Evolutionary conservation across 2,797 vertebrate species (phyloP).

Genomic region (Neomorphus geoffroyi): DNA sequence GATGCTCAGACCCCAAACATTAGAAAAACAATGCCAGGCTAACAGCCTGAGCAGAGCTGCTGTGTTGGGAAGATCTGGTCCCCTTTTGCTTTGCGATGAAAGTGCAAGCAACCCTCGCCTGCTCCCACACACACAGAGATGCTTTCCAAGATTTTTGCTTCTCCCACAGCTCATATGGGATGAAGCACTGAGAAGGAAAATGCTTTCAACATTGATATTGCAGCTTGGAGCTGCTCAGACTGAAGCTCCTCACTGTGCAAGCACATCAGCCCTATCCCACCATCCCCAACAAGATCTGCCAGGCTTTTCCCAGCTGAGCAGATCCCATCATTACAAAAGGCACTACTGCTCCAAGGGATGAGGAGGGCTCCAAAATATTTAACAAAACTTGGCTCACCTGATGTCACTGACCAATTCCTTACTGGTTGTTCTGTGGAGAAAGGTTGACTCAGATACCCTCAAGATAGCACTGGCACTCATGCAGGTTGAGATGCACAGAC

Average conservation of each 20-base stretch:
- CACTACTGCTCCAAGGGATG: not conserved
- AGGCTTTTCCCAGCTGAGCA: not conserved
- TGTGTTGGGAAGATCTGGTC: not conserved
- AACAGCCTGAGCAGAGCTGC: not conserved
- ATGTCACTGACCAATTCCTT: not conserved
- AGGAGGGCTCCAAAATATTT: not conserved
- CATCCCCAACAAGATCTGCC: not conserved
- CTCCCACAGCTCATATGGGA: not conserved
- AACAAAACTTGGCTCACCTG: not conserved
- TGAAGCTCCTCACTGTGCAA: not conserved
- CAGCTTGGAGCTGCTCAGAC: not conserved
- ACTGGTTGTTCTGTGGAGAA: not conserved
- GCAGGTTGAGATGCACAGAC: not conserved
- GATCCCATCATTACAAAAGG: not conserved
- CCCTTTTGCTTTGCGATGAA: not conserved
- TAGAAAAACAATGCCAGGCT: not conserved
- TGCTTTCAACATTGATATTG: not conserved
- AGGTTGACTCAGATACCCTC: not conserved
- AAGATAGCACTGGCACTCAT: not conserved
- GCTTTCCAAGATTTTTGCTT: conserved; percentile 39
- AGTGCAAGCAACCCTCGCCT: not conserved
- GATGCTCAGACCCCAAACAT: not conserved
- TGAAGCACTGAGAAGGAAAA: not conserved
- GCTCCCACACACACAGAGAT: not conserved
- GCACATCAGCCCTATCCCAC: not conserved